These are phyloP conservation scores for Papilio xuthus DNA, from an alignment of 1,140 invertebrate genomes.

Conservation along the genomic window DNA sequence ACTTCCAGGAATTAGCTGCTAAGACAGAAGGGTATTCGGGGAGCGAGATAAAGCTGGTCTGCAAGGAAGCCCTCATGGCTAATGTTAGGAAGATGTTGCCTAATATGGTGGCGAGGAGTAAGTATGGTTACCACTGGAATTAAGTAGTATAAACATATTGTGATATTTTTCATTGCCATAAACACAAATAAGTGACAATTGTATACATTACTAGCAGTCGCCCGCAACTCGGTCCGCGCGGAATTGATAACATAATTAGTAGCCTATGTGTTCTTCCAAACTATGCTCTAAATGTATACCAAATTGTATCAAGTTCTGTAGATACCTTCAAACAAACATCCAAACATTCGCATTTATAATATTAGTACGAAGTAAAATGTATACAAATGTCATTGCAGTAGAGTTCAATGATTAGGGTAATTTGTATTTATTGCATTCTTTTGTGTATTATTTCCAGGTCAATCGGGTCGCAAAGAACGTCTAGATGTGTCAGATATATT, in stretches of 20 bases:
- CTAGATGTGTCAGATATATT: slow-evolving; percentile 61
- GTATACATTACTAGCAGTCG: too few species aligned
- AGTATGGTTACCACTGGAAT: slow-evolving; percentile 34
- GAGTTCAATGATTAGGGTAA: not conserved
- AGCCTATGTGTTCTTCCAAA: too few species aligned
- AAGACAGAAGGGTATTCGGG: slow-evolving; percentile 91
- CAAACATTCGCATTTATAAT: too few species aligned
- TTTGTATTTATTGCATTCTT: not conserved
- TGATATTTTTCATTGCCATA: too few species aligned
- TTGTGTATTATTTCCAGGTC: slow-evolving; percentile 50
- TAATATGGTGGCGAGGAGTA: slow-evolving; percentile 55
- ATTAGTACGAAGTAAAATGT: too few species aligned
- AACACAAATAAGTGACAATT: too few species aligned
- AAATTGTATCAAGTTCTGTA: too few species aligned
- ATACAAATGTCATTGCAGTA: too few species aligned
- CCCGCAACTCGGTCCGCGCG: too few species aligned
- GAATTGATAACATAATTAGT: too few species aligned
- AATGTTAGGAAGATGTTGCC: slow-evolving; percentile 72
- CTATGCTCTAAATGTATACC: too few species aligned
- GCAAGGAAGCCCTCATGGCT: slow-evolving; percentile 92
- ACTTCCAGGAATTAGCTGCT: slow-evolving; percentile 82
- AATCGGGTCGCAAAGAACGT: slow-evolving; percentile 54
- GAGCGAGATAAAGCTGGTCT: slow-evolving; percentile 93
- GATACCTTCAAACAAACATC: too few species aligned
- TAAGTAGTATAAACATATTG: not conserved